These are phyloP conservation scores for Eurois occulta DNA, from an alignment of 2,888 invertebrate species.

Conservation along the genomic window DNA sequence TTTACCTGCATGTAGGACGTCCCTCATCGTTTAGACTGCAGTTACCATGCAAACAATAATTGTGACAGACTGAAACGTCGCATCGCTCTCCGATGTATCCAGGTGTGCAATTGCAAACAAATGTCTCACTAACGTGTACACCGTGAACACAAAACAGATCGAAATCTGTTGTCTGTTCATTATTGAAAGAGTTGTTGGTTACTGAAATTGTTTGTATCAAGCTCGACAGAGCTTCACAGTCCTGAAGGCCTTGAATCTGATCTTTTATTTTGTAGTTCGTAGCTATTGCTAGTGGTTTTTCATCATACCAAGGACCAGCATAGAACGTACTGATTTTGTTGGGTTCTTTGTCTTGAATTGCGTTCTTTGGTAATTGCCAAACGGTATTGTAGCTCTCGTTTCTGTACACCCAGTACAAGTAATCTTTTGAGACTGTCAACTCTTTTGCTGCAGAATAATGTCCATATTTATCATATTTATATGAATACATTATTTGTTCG, in stretches of 20 bases:
- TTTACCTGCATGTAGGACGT: constrained; percentile 6
- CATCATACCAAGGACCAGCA: neutral
- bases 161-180: neutral
- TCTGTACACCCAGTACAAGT: neutral
- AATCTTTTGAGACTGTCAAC: neutral
- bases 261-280: neutral
- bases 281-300: neutral
- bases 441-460: neutral
- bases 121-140: neutral
- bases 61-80: neutral
- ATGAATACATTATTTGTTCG: neutral
- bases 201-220: neutral
- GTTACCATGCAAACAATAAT: neutral
- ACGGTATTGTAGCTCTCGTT: neutral
- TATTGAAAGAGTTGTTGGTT: neutral
- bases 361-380: neutral
- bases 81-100: neutral
- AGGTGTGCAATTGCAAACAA: neutral
- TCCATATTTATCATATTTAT: neutral
- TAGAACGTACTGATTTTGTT: neutral
- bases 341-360: fast-evolving
- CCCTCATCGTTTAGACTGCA: neutral
- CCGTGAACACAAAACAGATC: neutral
- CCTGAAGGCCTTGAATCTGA: neutral
- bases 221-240: neutral